Percentiles rank a stretch among this genome's conserved stretches.
Evolutionary conservation across 1,140 invertebrate species (phyloP).

Genomic region (Polypedilum vanderplanki): DNA sequence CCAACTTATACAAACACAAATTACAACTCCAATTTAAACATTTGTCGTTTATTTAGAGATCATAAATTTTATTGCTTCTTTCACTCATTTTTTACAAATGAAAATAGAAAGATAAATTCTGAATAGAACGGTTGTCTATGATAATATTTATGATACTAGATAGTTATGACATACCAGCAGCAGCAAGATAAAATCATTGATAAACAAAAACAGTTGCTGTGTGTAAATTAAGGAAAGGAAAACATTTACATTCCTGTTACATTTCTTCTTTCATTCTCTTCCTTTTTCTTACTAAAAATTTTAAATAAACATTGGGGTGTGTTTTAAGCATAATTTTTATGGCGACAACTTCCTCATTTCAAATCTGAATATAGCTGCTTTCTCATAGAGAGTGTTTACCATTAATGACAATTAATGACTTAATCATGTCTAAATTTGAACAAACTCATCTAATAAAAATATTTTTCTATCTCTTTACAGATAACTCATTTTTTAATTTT

Average conservation of each 20-base stretch:
- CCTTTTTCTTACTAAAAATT: neutral
- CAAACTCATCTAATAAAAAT: neutral
- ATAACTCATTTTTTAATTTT: neutral
- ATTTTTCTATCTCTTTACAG: neutral
- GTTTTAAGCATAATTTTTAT: slow-evolving; percentile 1
- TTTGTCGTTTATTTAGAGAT: too few species aligned
- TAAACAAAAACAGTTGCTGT: slow-evolving; percentile 11
- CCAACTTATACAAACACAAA: too few species aligned
- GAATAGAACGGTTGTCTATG: too few species aligned
- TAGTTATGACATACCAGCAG: too few species aligned
- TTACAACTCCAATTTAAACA: too few species aligned
- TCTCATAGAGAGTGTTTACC: neutral
- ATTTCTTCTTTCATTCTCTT: neutral
- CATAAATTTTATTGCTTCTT: too few species aligned
- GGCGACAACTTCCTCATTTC: neutral
- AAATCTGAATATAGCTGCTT: neutral
- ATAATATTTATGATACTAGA: too few species aligned
- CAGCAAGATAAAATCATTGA: neutral
- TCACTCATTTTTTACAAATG: too few species aligned
- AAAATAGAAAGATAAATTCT: too few species aligned
- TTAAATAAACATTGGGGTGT: slow-evolving; percentile 4
- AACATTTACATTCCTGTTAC: neutral
- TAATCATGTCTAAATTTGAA: neutral
- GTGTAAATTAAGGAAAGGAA: neutral
- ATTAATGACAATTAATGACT: neutral